phyloP scores from a whole-genome alignment of 2,113 vertebrate species.

The Amphiprion ocellaris region DNA sequence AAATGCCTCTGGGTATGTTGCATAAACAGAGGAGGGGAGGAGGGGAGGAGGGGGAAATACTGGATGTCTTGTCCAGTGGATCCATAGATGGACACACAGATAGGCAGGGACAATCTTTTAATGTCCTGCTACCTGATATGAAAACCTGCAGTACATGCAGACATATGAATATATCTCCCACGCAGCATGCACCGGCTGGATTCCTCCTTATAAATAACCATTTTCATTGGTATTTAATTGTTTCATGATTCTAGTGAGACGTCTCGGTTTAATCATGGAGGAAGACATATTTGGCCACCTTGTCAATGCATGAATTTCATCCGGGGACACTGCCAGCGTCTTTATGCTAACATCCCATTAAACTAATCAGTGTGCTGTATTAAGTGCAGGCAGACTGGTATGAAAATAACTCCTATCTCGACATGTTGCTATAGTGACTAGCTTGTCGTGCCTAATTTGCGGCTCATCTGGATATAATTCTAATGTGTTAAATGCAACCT shows the following conservation, averaged over 20 bases:
- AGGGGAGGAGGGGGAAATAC: constrained; percentile 46
- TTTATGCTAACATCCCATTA: constrained; percentile 54
- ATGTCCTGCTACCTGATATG: constrained; percentile 6
- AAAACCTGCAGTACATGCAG: constrained; percentile 9
- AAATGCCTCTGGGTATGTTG: constrained; percentile 40
- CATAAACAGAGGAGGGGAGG: constrained; percentile 30
- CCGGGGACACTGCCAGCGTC: not conserved
- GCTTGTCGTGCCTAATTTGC: constrained; percentile 9
- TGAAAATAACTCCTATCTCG: constrained; percentile 26
- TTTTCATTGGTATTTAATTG: constrained; percentile 12
- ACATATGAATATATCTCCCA: constrained; percentile 5
- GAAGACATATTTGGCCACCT: constrained; percentile 21
- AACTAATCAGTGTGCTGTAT: constrained; percentile 41
- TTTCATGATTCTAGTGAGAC: constrained; percentile 3
- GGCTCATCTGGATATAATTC: not conserved
- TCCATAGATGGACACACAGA: constrained; percentile 54
- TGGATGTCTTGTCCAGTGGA: constrained; percentile 40
- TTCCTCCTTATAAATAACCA: constrained; percentile 6
- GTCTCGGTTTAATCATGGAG: not conserved
- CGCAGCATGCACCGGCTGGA: not conserved
- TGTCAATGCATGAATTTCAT: constrained; percentile 25
- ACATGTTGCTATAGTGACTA: constrained; percentile 36
- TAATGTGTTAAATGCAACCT: not conserved
- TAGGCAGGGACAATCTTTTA: constrained; percentile 17
- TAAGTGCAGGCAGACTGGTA: constrained; percentile 12